Evolutionary conservation across 2,113 vertebrate genomes (phyloP).

Genomic region (Tragulus kanchil): DNA sequence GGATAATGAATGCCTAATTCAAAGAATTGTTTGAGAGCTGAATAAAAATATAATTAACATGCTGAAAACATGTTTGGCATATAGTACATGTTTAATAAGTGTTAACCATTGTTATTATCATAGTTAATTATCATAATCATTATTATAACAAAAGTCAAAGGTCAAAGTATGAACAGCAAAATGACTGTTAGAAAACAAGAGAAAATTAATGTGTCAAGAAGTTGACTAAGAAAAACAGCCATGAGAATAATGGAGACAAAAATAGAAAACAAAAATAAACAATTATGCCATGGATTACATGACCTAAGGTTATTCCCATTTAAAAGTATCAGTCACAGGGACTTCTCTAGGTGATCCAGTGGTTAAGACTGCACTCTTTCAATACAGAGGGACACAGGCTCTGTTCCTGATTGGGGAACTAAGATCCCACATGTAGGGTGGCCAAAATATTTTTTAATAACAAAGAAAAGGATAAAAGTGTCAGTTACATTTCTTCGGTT

Average conservation of each 20-base stretch:
- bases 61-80: background rate
- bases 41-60: background rate
- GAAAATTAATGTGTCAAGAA: background rate
- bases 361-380: background rate
- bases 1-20: background rate
- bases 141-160: background rate
- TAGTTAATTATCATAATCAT: background rate
- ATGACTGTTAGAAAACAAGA: conserved; percentile 5
- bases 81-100: background rate
- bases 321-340: background rate
- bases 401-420: background rate
- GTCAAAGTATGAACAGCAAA: background rate
- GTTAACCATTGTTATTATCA: background rate
- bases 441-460: background rate
- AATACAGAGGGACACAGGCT: background rate
- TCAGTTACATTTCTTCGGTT: background rate
- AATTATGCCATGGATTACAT: background rate
- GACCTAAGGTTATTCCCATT: background rate
- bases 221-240: background rate
- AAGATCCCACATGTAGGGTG: background rate
- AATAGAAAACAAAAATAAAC: background rate
- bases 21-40: background rate
- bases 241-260: background rate
- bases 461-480: background rate
- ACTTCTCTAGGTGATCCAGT: background rate